phyloP scores from a whole-genome alignment of 2,888 invertebrate species.

The Lepas anatifera region DNA sequence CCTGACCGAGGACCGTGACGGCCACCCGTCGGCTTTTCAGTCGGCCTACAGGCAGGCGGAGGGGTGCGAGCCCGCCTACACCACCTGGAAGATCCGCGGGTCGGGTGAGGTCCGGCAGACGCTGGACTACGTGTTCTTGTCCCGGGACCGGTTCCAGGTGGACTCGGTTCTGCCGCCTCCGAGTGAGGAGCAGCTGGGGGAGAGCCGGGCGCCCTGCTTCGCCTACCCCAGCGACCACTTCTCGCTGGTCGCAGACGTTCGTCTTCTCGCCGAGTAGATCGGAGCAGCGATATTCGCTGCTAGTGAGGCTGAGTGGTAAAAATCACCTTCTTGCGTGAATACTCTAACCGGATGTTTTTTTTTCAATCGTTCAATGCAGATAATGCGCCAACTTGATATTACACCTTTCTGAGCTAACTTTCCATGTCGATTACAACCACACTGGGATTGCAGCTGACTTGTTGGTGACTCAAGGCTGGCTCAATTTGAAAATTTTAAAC shows the following conservation, averaged over 20 bases:
- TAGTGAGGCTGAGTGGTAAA: too few relatives aligned
- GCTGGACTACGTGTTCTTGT: slow-evolving; percentile 60
- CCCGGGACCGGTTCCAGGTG: slow-evolving; percentile 44
- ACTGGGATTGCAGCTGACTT: too few relatives aligned
- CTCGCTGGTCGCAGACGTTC: slow-evolving; percentile 37
- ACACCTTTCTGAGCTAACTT: too few relatives aligned
- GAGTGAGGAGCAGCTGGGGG: slow-evolving; percentile 50
- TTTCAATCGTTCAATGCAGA: too few relatives aligned
- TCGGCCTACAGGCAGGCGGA: slow-evolving; percentile 27
- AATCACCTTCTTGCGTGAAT: too few relatives aligned
- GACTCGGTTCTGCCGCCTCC: slow-evolving; percentile 47
- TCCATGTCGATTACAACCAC: too few relatives aligned
- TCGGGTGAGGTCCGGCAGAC: slow-evolving; percentile 54
- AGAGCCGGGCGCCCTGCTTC: slow-evolving; percentile 50
- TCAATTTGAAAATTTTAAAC: too few relatives aligned
- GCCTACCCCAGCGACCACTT: slow-evolving; percentile 65
- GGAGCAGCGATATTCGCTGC: too few relatives aligned
- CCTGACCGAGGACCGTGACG: slow-evolving; percentile 19
- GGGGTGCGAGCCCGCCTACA: slow-evolving; percentile 51
- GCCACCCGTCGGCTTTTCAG: slow-evolving; percentile 15
- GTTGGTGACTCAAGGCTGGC: too few relatives aligned
- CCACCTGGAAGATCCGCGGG: slow-evolving; percentile 60
- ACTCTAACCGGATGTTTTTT: too few relatives aligned
- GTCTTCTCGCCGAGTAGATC: too few relatives aligned
- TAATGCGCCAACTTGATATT: too few relatives aligned